Base-by-base conservation (phyloP, 2,113 vertebrate genomes). In the Fulica atra region DNA sequence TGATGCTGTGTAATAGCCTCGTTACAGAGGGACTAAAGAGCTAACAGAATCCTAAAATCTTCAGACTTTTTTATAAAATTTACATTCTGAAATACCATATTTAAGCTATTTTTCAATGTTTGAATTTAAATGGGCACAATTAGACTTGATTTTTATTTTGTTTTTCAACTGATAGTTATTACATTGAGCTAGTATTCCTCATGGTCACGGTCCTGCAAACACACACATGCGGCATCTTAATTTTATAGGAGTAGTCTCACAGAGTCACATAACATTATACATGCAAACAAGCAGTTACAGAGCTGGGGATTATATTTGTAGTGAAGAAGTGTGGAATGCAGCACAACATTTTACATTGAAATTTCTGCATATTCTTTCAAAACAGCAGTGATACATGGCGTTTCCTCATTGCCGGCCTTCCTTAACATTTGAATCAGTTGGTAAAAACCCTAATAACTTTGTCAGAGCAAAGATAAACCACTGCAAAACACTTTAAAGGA, bases 91-190 rank as follows among this genome's bases (percentile, higher is more conserved):
- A 97, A 96, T 92, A 93, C 94, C 94, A 76, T 93, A 87, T 93
- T 96, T 95, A 97, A 95, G 73, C 90, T 65, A 94, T 94, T 95
- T 96, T 88, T 94, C 92, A 85, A 59, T 87, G 93, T 94, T 82
- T 46, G 77, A 89, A 69, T 92, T 79, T 89, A 91, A 96, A 96
- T 94, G 81, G 86, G 86, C 61, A 89, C 96, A 96, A 96, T 95
- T 96, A 91, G 88, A 63, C 83, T 92, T 94, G 95, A 96, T 96
- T 93, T 89, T 88, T 94, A 44, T 96, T 95, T 93, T 95, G 92
- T 96, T 96, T 91, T 92, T 81, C 94, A 94, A 96, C 94, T 59
- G 84, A 86, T 93, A 85, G 92, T 96, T 96, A 96, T 51, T 92
- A 2, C 40, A 95, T 96, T 93, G 96, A 94, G 93, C 66, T 3